These are phyloP conservation scores for Otocyon megalotis DNA, from an alignment of 2,113 vertebrate species.

Conservation along the genomic window DNA sequence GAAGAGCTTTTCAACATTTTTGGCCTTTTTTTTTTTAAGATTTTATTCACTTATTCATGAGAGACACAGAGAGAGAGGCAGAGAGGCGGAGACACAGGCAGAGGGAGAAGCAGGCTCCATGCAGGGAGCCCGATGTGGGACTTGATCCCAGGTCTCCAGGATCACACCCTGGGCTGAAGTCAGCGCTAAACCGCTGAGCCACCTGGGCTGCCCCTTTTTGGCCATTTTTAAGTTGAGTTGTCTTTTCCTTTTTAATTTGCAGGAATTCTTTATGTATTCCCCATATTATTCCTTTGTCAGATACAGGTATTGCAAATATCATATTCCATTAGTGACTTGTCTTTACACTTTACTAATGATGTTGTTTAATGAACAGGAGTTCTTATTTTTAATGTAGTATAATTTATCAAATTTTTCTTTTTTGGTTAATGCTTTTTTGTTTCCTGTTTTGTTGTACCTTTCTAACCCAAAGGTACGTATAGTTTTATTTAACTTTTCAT, in stretches of 20 bases:
- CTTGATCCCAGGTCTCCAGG: too few species aligned
- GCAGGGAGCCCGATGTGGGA: too few species aligned
- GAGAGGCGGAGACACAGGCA: too few species aligned
- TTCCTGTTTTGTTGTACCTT: background rate
- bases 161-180: too few species aligned
- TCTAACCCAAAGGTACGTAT: background rate
- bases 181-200: too few species aligned
- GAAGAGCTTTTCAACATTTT: background rate
- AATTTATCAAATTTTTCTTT: background rate
- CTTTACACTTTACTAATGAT: slow-evolving; percentile 3
- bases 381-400: slow-evolving; percentile 20
- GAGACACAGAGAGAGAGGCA: too few species aligned
- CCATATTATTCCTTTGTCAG: background rate
- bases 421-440: background rate
- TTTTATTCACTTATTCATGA: too few species aligned
- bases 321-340: background rate
- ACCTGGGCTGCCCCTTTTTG: background rate
- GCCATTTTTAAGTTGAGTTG: background rate
- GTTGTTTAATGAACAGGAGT: background rate
- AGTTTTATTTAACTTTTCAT: background rate
- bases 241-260: background rate
- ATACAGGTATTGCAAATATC: background rate
- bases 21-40: background rate
- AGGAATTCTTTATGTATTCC: background rate
- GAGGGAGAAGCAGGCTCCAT: too few species aligned